phyloP scores from a whole-genome alignment of 2,888 invertebrate genomes.

The Tanytarsus gracilentus region DNA sequence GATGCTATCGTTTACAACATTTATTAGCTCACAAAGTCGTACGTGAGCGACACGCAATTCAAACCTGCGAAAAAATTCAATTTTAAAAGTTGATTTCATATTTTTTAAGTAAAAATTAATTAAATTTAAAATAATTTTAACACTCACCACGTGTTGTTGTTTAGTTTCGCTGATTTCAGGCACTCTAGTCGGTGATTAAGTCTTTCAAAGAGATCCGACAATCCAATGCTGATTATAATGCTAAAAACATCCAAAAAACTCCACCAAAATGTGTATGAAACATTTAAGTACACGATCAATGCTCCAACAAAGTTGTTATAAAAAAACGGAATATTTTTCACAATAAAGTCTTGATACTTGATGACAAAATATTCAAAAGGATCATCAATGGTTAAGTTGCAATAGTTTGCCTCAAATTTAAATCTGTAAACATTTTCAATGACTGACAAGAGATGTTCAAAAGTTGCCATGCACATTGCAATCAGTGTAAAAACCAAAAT shows the following conservation, averaged over 20 bases:
- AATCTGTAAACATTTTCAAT: background rate
- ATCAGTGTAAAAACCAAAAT: background rate
- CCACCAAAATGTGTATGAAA: slow-evolving; percentile 6
- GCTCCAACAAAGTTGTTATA: background rate
- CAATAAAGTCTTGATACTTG: background rate
- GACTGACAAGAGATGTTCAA: background rate
- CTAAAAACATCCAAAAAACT: background rate
- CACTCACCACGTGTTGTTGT: background rate
- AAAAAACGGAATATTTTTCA: background rate
- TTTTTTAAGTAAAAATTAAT: too few species aligned
- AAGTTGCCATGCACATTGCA: background rate
- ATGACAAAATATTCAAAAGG: background rate
- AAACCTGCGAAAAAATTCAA: too few species aligned
- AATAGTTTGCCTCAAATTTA: background rate
- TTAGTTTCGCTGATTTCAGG: background rate
- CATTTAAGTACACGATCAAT: background rate
- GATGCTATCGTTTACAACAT: background rate
- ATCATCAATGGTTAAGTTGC: background rate
- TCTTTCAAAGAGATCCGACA: background rate
- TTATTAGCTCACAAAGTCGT: background rate
- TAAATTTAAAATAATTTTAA: too few species aligned
- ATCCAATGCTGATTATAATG: background rate
- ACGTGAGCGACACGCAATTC: background rate
- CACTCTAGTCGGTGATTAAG: background rate
- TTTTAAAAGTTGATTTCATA: too few species aligned